Base-by-base conservation (phyloP, 2,888 invertebrate genomes). In the Dynastes grantii region DNA sequence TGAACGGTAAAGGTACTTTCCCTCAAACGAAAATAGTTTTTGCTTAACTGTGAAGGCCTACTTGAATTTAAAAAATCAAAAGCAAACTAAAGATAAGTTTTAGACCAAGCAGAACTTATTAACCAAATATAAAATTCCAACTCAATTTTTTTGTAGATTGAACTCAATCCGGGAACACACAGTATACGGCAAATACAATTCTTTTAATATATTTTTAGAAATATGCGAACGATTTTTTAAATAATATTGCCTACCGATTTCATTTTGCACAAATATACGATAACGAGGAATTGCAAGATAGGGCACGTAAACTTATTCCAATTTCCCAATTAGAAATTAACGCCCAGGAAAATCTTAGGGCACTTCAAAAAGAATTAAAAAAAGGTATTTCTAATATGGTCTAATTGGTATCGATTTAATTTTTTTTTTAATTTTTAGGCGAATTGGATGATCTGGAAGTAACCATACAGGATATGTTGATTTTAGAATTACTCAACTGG, bases 401-500 rank as follows among this genome's bases (percentile, higher is more conserved):
- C 1, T 4, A n/a, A 13, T 29, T 9, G 32, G 37, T 37, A 32
- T 37, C 32, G 13, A 32, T 29, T 32, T 5, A 65, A 3, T n/a
- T 53, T 8, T 6, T 27, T 11, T 27, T 11, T 53, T 73, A 37
- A 37, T 5, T 55, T 32, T 37, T 16, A 78, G 37, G 64, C 27
- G 65, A 76, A 22, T 11, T 84, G 51, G 76, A 81, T 22, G 86
- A 86, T 76, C 81, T 83, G 45, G 81, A 86, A 71, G 22, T 83
- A 73, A 71, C 92, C 0, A 90, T 93, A 78, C 92, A 94, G 82
- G 95, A 97, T 86, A 92, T 95, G 1, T 86, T 97, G 1, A 88
- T 98, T 0, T 88, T 94, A 76, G 96, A 97, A 87, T 88, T 99
- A 55, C 88, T 97, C 63, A 90, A 90, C 58, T 99, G 99, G 99